Percentiles rank a stretch among this genome's conserved stretches.
Conservation (phyloP, 2,797 vertebrate genomes). For the Cynodonichthys magdalenae region DNA sequence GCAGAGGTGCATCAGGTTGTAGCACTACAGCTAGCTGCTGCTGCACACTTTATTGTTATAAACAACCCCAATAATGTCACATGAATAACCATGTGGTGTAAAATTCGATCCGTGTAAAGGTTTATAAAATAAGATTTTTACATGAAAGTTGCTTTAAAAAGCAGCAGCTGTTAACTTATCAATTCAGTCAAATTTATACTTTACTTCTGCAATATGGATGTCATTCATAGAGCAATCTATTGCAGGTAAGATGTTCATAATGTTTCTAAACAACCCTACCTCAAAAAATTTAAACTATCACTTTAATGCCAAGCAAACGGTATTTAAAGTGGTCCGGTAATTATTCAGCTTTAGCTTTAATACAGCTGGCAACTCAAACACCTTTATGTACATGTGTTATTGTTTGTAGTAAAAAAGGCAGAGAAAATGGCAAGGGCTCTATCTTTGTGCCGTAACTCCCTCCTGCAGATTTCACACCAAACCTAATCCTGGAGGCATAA, state of each 20-base stretch:
- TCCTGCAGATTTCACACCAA: slow-evolving; percentile 45
- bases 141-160: not conserved
- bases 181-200: not conserved
- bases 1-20: too few species aligned
- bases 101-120: too few species aligned
- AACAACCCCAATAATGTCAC: too few species aligned
- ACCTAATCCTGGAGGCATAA: slow-evolving; percentile 18
- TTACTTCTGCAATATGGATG: not conserved
- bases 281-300: not conserved
- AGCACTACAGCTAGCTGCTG: too few species aligned
- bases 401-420: slow-evolving; percentile 26
- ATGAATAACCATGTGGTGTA: too few species aligned
- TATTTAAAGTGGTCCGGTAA: slow-evolving; percentile 23
- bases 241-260: not conserved
- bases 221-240: not conserved
- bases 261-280: not conserved
- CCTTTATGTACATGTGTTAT: slow-evolving; percentile 7
- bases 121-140: not conserved
- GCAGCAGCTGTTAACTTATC: not conserved
- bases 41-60: too few species aligned
- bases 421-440: slow-evolving; percentile 14
- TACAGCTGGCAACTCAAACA: slow-evolving; percentile 20
- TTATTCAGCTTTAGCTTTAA: slow-evolving; percentile 21
- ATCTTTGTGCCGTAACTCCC: slow-evolving; percentile 24
- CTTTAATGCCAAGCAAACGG: not conserved